Evolutionary conservation across 2,888 invertebrate species (phyloP).

Genomic region (Apantesis nais): DNA sequence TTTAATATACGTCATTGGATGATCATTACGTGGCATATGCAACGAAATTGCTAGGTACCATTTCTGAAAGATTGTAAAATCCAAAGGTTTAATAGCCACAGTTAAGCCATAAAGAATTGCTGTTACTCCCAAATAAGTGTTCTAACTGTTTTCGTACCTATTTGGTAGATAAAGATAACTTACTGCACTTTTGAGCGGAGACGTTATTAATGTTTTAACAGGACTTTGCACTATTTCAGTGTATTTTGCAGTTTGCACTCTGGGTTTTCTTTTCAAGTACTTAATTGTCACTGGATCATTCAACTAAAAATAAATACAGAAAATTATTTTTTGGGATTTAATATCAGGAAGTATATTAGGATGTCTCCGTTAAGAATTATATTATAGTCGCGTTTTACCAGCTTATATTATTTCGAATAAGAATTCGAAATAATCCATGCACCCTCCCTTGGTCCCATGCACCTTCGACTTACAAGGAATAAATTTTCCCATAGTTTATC

Average conservation of each 20-base stretch:
- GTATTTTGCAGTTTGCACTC: conserved; percentile 53
- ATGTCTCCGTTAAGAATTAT: background rate
- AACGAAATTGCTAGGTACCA: too few relatives aligned
- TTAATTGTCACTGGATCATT: conserved; percentile 30
- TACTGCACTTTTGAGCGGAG: conserved; percentile 71
- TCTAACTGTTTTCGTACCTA: background rate
- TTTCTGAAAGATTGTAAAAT: background rate
- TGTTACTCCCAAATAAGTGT: too few relatives aligned
- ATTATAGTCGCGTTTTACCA: background rate
- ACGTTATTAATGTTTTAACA: conserved; percentile 67
- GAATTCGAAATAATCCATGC: too few relatives aligned
- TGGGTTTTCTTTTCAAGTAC: conserved; percentile 42
- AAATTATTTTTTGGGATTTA: background rate
- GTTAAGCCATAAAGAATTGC: too few relatives aligned
- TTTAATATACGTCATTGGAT: too few relatives aligned
- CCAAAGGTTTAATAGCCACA: background rate
- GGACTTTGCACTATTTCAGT: conserved; percentile 73
- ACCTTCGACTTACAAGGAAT: too few relatives aligned
- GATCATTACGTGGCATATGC: too few relatives aligned
- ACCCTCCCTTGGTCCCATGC: too few relatives aligned
- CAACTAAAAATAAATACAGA: conserved; percentile 39
- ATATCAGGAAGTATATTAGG: background rate
- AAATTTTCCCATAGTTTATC: too few relatives aligned
- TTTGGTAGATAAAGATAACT: conserved; percentile 36
- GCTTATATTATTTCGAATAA: background rate